Conservation (phyloP, 2,888 invertebrate species). For the Fragum fragum region DNA sequence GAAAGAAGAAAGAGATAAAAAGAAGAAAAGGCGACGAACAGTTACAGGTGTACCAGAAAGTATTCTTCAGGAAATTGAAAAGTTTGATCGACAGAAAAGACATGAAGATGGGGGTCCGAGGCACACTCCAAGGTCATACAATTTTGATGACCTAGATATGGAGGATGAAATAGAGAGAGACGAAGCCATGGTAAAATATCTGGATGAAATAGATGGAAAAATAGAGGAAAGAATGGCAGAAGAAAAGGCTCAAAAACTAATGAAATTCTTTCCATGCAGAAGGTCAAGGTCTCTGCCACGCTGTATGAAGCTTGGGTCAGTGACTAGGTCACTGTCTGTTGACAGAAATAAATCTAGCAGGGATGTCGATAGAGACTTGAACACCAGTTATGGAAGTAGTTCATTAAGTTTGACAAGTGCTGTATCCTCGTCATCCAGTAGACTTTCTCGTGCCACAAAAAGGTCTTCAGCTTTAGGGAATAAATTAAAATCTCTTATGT, state of each 20-base stretch:
- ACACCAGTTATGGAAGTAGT: slow-evolving; percentile 68
- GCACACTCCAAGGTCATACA: slow-evolving; percentile 76
- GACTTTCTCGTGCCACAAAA: slow-evolving; percentile 74
- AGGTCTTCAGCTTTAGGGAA: slow-evolving; percentile 79
- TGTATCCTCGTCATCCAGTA: slow-evolving; percentile 69
- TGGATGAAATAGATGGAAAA: slow-evolving; percentile 81
- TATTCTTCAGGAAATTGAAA: slow-evolving; percentile 79
- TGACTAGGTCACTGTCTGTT: slow-evolving; percentile 55
- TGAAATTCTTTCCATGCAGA: slow-evolving; percentile 79
- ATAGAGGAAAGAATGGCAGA: slow-evolving; percentile 79
- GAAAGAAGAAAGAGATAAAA: slow-evolving; percentile 68
- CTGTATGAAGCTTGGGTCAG: slow-evolving; percentile 73
- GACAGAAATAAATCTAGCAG: slow-evolving; percentile 58
- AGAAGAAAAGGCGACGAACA: slow-evolving; percentile 76
- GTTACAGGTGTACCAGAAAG: slow-evolving; percentile 82
- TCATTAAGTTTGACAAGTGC: slow-evolving; percentile 75
- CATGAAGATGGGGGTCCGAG: slow-evolving; percentile 55
- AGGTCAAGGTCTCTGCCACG: slow-evolving; percentile 80
- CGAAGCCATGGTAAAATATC: slow-evolving; percentile 78
- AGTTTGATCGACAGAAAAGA: slow-evolving; percentile 76
- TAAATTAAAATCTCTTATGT: slow-evolving; percentile 78
- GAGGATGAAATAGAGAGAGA: slow-evolving; percentile 70
- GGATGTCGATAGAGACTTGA: slow-evolving; percentile 59
- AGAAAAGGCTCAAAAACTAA: slow-evolving; percentile 73
- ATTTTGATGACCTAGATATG: slow-evolving; percentile 79